Percentiles rank a stretch among this genome's conserved stretches.
Conservation (phyloP, 2,113 vertebrate species). For the Microcebus griseorufus region DNA sequence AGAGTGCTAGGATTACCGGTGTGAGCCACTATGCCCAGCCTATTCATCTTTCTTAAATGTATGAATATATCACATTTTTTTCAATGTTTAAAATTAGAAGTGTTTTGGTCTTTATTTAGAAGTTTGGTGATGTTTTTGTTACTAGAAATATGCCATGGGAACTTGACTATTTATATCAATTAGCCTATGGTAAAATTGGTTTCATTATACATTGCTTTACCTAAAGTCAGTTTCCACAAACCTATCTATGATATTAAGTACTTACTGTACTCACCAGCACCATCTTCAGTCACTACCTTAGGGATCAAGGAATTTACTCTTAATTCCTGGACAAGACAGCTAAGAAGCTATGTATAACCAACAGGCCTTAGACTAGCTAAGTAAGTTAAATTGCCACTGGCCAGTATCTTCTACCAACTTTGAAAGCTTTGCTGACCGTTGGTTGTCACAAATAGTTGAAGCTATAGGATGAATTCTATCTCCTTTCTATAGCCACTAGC, state of each 20-base stretch:
- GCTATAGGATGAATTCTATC: neutral
- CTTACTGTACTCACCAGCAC: neutral
- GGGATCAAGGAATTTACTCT: neutral
- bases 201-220: too few relatives aligned
- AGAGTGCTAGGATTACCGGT: too few relatives aligned
- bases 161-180: neutral
- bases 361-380: neutral
- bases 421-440: neutral
- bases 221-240: neutral
- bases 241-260: neutral
- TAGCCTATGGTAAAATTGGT: neutral
- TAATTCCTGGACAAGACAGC: conserved; percentile 28
- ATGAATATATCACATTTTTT: neutral
- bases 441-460: conserved; percentile 17
- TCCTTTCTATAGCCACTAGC: neutral
- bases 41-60: neutral
- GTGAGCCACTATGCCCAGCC: too few relatives aligned
- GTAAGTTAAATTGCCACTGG: neutral
- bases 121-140: neutral
- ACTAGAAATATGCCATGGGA: neutral
- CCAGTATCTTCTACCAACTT: neutral
- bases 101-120: neutral
- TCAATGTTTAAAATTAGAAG: neutral
- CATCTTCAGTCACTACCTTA: neutral
- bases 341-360: neutral